Percentiles rank a stretch among this genome's conserved stretches.
phyloP scores from a whole-genome alignment of 2,797 vertebrate genomes.

The Leptoclinus maculatus region DNA sequence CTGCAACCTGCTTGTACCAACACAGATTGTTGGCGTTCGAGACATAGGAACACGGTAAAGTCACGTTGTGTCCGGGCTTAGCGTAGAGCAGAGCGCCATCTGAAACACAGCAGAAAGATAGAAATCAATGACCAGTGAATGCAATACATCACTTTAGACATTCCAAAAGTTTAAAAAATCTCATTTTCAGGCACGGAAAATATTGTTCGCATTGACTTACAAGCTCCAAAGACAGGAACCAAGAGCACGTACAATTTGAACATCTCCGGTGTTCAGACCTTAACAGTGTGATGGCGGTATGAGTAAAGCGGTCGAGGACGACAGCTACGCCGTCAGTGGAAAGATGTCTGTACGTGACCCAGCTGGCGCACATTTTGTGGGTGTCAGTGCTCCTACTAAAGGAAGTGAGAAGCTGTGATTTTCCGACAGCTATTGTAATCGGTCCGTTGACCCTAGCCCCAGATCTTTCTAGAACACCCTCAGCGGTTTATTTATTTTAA shows the following conservation, averaged over 20 bases:
- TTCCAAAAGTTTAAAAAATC: not conserved
- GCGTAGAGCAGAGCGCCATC: conserved; percentile 39
- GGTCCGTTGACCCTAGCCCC: rapidly evolving
- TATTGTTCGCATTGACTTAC: conserved; percentile 8
- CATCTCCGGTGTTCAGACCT: conserved; percentile 38
- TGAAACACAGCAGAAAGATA: conserved; percentile 43
- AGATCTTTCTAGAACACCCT: not conserved
- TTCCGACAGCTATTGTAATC: not conserved
- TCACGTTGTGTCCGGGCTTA: conserved; percentile 47
- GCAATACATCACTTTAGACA: not conserved
- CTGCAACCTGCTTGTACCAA: conserved; percentile 65
- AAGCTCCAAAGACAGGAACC: conserved; percentile 17
- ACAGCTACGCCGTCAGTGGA: conserved; percentile 29
- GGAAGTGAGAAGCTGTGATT: conserved; percentile 20
- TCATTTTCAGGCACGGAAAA: not conserved
- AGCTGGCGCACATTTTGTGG: not conserved
- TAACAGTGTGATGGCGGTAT: not conserved
- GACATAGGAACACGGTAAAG: conserved; percentile 43
- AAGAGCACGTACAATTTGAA: conserved; percentile 20
- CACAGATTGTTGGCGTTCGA: not conserved
- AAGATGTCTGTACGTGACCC: not conserved
- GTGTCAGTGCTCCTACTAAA: not conserved
- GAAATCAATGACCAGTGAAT: no score
- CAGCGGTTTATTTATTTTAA: not conserved
- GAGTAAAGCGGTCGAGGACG: conserved; percentile 18